Evolutionary conservation across 2,888 invertebrate genomes (phyloP).

Genomic region (Tachina fera): DNA sequence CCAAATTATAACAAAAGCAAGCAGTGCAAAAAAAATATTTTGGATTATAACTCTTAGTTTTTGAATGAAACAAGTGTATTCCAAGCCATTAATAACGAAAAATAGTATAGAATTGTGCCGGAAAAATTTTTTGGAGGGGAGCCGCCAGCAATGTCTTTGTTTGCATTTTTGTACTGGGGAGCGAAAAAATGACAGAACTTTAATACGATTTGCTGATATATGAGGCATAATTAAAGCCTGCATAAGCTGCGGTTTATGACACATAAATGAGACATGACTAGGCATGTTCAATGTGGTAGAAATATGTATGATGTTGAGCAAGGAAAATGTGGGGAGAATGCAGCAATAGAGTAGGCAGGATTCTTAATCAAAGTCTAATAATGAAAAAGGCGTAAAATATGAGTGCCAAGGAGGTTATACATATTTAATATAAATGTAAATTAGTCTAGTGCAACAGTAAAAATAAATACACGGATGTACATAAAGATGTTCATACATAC

Average conservation of each 20-base stretch:
- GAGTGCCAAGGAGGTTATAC: constrained; percentile 40
- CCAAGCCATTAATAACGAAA: constrained; percentile 48
- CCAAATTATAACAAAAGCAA: constrained; percentile 77
- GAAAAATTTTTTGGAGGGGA: constrained; percentile 20
- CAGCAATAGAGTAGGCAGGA: neutral
- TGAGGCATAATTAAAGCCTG: constrained; percentile 81
- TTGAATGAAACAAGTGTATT: constrained; percentile 60
- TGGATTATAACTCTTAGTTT: constrained; percentile 28
- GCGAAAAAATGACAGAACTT: constrained; percentile 28
- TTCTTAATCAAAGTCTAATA: constrained; percentile 62
- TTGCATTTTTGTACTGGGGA: constrained; percentile 2
- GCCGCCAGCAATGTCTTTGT: constrained; percentile 9
- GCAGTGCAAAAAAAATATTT: constrained; percentile 4
- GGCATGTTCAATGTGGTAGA: constrained; percentile 64
- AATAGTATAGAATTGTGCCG: constrained; percentile 38
- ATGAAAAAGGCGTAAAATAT: constrained; percentile 65
- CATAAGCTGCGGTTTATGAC: constrained; percentile 78
- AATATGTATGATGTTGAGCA: constrained; percentile 1
- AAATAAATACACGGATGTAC: neutral
- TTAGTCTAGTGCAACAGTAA: constrained; percentile 26
- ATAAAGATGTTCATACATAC: neutral
- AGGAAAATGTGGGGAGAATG: neutral
- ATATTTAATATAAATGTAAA: constrained; percentile 70
- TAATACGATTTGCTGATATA: constrained; percentile 78
- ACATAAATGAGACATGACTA: constrained; percentile 62